These are phyloP conservation scores for Perca schrenkii DNA, from an alignment of 2,113 vertebrate species.

Conservation along the genomic window DNA sequence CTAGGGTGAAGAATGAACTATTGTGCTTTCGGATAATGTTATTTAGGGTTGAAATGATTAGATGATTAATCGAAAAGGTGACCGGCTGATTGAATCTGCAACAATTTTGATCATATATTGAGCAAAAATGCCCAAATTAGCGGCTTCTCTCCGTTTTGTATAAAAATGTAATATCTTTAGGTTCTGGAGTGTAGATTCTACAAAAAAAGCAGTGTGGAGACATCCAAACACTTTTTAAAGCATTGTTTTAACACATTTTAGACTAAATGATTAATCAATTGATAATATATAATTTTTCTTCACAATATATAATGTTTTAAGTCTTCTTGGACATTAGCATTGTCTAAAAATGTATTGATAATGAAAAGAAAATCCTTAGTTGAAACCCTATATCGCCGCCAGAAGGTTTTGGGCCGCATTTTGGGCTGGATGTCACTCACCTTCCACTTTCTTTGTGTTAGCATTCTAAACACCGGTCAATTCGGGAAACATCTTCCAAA, in stretches of 20 bases:
- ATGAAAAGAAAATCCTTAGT: not conserved
- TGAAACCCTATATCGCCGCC: not conserved
- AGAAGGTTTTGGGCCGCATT: too few species aligned
- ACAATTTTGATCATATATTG: not conserved
- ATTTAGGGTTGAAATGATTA: not conserved
- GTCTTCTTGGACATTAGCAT: not conserved
- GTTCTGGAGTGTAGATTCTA: too few species aligned
- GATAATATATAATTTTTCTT: not conserved
- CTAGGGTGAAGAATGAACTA: not conserved
- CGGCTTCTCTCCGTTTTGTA: not conserved
- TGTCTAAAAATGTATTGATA: not conserved
- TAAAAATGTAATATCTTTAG: not conserved
- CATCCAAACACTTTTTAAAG: too few species aligned
- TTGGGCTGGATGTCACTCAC: too few species aligned
- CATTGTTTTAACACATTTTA: not conserved
- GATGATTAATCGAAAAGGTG: not conserved
- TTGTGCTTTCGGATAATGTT: not conserved
- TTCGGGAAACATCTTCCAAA: too few species aligned
- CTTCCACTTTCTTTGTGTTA: too few species aligned
- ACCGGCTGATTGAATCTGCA: not conserved
- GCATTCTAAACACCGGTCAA: too few species aligned
- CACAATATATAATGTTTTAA: not conserved
- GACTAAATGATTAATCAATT: not conserved
- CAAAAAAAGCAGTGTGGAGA: too few species aligned
- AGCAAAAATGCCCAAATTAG: not conserved